Evolutionary conservation across 2,797 vertebrate genomes (phyloP).

Genomic region (Sandelia bainsii): DNA sequence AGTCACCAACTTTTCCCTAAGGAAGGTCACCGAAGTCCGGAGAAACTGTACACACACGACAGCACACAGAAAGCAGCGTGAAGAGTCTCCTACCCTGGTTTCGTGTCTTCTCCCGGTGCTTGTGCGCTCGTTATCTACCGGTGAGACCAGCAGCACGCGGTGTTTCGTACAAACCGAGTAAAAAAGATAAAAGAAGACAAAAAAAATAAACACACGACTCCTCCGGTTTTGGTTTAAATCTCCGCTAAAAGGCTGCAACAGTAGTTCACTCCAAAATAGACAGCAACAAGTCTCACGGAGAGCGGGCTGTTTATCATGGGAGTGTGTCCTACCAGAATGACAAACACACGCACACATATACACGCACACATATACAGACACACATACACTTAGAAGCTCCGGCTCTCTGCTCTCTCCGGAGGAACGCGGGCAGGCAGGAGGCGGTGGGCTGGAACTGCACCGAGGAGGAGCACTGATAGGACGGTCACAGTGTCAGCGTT

Average conservation of each 20-base stretch:
- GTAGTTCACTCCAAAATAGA: background rate
- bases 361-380: slow-evolving; percentile 19
- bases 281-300: slow-evolving; percentile 56
- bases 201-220: background rate
- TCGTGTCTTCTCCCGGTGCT: slow-evolving; percentile 41
- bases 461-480: slow-evolving; percentile 77
- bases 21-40: background rate
- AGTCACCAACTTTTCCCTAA: background rate
- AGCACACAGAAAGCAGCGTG: no score
- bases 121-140: slow-evolving; percentile 17
- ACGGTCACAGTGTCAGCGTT: slow-evolving; percentile 64
- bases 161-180: slow-evolving; percentile 5
- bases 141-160: slow-evolving; percentile 45
- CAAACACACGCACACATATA: slow-evolving; percentile 68
- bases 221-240: slow-evolving; percentile 15
- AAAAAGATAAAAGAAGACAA: background rate
- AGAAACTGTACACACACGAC: background rate
- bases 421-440: slow-evolving; percentile 52
- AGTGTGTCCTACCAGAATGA: slow-evolving; percentile 76
- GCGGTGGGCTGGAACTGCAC: slow-evolving; percentile 80
- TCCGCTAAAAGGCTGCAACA: slow-evolving; percentile 28
- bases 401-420: slow-evolving; percentile 35
- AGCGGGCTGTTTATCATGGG: slow-evolving; percentile 62
- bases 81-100: slow-evolving; percentile 62
- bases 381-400: background rate